Percentiles rank a stretch among this genome's conserved stretches.
Evolutionary conservation across 2,797 vertebrate species (phyloP).

Genomic region (Enteromius mattozi): DNA sequence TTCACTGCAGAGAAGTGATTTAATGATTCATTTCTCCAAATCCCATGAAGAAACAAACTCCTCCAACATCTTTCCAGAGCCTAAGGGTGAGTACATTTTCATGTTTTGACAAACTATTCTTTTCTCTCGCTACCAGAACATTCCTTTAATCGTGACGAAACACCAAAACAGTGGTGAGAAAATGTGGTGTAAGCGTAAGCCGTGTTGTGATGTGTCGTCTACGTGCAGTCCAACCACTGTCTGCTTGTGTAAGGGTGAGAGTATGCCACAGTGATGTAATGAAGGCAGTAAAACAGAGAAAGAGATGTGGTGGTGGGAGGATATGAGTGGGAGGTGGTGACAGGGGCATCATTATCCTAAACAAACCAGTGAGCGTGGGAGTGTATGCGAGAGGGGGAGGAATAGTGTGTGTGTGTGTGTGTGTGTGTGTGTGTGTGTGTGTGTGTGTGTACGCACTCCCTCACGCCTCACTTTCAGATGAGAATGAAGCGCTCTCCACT

Average conservation of each 20-base stretch:
- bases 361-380: constrained; percentile 78
- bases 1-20: not conserved
- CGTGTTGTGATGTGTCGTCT: constrained; percentile 32
- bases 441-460: constrained; percentile 6
- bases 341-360: constrained; percentile 80
- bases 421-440: constrained; percentile 36
- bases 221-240: constrained; percentile 26
- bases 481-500: constrained; percentile 15
- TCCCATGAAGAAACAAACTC: not conserved
- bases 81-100: not conserved
- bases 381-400: constrained; percentile 71
- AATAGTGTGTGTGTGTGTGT: constrained; percentile 49
- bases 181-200: not conserved
- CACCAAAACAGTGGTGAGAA: not conserved
- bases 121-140: not conserved
- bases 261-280: constrained; percentile 61
- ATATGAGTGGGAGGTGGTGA: constrained; percentile 76
- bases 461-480: not conserved
- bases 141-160: not conserved
- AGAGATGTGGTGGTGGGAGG: constrained; percentile 45
- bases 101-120: not conserved
- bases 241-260: constrained; percentile 35
- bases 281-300: constrained; percentile 36
- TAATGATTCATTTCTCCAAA: not conserved
- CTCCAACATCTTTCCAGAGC: not conserved